Base-by-base conservation (phyloP, 2,888 invertebrate species). In the Nesidiocoris tenuis region DNA sequence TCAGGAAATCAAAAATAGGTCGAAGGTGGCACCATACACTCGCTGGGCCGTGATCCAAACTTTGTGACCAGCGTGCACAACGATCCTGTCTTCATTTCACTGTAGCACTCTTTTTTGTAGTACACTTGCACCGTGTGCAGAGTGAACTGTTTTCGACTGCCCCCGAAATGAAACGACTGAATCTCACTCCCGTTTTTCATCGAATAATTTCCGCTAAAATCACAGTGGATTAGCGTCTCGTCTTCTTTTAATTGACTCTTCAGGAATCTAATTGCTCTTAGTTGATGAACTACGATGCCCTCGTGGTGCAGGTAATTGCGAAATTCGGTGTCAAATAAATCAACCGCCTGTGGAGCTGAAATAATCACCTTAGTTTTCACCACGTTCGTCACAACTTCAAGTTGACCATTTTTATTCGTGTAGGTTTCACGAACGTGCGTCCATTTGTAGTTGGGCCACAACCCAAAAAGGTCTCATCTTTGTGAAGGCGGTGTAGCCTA, bases 381-480 rank as follows among this genome's bases (percentile, higher is more conserved):
- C 18, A 17, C 18, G 55, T 67, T 18, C 1, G 9, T 54, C 1
- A 67, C 67, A n/a, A 22, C 22, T 22, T 67, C 55, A n/a, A 1
- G 18, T 19, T 2, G 5, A 2, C 55, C 55, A 7, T 54, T 54
- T 39, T 1, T 1, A 1, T 21, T 12, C 3, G 54, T 54, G n/a
- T n/a, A n/a, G n/a, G n/a, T n/a, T n/a, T n/a, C n/a, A n/a, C n/a
- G n/a, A n/a, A n/a, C n/a, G n/a, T n/a, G n/a, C n/a, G n/a, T n/a
- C n/a, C n/a, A n/a, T n/a, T n/a, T n/a, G n/a, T n/a, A n/a, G n/a
- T n/a, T 19, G 75, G 19, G 16, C 3, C 16, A 78, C 59, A 12
- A 77, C 76, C 78, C 78, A 78, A 70, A 78, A 78, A 19, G 78
- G 78, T 57, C 55, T 59, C 18, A 78, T 61, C 21, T 63, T 71